phyloP scores from a whole-genome alignment of 2,797 vertebrate species.

The Smutsia gigantea region DNA sequence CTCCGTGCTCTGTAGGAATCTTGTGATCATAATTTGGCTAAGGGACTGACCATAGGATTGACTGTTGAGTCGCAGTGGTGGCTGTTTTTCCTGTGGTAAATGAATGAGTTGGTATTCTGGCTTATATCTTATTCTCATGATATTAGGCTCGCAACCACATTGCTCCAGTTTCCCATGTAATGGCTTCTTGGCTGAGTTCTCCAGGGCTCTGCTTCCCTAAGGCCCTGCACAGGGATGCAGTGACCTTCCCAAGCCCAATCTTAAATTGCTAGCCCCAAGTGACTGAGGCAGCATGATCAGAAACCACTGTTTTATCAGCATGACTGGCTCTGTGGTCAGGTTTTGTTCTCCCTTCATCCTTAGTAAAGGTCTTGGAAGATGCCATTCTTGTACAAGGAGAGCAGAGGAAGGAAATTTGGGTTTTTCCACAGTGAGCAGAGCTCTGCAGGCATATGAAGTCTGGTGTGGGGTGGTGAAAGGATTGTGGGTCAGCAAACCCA shows the following conservation, averaged over 20 bases:
- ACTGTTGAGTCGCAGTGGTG: not conserved
- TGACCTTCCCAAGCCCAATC: not conserved
- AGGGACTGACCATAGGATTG: not conserved
- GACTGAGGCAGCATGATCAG: not conserved
- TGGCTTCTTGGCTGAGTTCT: constrained; percentile 13
- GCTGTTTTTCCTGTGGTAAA: not conserved
- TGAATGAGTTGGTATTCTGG: not conserved
- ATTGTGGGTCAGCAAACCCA: not conserved
- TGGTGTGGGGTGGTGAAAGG: not conserved
- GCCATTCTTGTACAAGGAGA: not conserved
- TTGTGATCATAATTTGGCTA: constrained; percentile 25
- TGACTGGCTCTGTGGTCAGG: not conserved
- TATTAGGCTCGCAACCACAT: not conserved
- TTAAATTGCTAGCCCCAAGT: not conserved
- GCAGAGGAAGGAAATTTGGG: not conserved
- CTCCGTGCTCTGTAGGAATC: not conserved
- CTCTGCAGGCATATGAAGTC: not conserved
- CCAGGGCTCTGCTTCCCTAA: not conserved
- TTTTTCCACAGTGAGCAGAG: constrained; percentile 1
- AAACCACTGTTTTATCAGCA: constrained; percentile 43
- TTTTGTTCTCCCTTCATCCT: not conserved
- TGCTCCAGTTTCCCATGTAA: not conserved
- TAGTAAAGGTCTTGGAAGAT: constrained; percentile 31
- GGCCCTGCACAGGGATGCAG: not conserved
- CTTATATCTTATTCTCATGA: not conserved